Evolutionary conservation across 1,140 invertebrate species (phyloP), one percentile per base, ranked within the genome.

Genomic region (Cherax quadricarinatus): DNA sequence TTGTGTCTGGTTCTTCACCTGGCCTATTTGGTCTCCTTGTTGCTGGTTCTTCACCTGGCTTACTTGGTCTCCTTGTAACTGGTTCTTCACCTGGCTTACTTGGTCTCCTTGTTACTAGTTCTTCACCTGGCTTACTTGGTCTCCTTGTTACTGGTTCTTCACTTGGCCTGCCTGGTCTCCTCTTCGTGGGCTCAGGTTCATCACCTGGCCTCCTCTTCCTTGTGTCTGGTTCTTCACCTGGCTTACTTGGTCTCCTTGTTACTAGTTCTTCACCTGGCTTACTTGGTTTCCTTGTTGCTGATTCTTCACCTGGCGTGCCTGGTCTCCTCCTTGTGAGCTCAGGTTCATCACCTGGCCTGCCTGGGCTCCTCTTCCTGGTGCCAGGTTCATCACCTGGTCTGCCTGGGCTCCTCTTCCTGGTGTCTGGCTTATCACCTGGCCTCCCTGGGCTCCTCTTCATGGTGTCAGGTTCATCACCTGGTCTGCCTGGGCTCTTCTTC

Each of bases 271-370:
- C 24, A 30, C n/a, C 70, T 75, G 70, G 6, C 24, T 6, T 75
- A 5, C 70, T n/a, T 75, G 70, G 24, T 12, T 10, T 30, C 1
- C 6, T 75, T 24, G 24, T 30, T 0, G 41, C 70, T 30, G 70
- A 3, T 75, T 75, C 70, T 7, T 75, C 70, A 75, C 70, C 70
- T 30, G 70, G 70, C 24, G 24, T 75, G 24, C 70, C 24, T 75
- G 70, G 70, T 5, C 24, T 75, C 70, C 70, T 75, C 24, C 30
- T 41, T 41, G 24, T 60, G 57, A 1, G 49, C 2, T 75, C 70
- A 41, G 70, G 70, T 75, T 75, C 70, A 75, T 75, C 70, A 30
- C n/a, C 70, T 60, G 57, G 57, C 49, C 70, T 86, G 21, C 70
- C 70, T 41, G 70, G 70, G 6, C 49, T 57, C 51, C 60, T 83